Conservation (phyloP, 37 sponge, comb jelly and placozoan genomes). For the Aphrocallistes beatrix region DNA sequence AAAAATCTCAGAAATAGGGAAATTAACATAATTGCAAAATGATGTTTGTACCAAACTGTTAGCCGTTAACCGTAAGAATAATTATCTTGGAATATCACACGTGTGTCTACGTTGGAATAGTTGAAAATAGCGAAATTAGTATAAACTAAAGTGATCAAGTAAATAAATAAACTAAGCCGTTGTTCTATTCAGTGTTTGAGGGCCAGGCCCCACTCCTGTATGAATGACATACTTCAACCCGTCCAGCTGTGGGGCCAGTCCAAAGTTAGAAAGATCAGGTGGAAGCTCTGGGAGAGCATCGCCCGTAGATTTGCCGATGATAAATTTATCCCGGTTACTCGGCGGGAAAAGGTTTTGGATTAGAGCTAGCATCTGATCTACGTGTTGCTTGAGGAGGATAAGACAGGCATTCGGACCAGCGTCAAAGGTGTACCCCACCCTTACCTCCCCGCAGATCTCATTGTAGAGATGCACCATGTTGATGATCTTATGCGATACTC, state of each 20-base stretch:
- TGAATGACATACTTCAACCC: neutral
- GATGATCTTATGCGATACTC: conserved; percentile 61
- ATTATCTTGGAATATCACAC: no score
- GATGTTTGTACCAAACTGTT: no score
- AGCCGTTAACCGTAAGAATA: no score
- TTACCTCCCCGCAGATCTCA: conserved; percentile 30
- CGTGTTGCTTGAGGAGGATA: conserved; percentile 32
- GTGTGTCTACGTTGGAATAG: no score
- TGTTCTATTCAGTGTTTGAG: neutral
- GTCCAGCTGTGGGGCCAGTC: neutral
- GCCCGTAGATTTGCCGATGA: neutral
- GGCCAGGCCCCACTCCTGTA: neutral
- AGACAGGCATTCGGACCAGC: conserved; percentile 99
- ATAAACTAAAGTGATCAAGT: no score
- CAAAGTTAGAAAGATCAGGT: neutral
- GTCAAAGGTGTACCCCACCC: conserved; percentile 90
- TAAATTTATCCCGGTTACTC: neutral
- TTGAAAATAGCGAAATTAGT: no score
- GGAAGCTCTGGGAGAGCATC: neutral
- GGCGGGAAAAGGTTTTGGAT: conserved; percentile 55
- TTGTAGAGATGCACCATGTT: conserved; percentile 71
- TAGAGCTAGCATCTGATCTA: conserved; percentile 40
- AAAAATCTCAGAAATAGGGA: no score
- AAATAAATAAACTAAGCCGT: no score
- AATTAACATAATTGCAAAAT: no score